These are phyloP conservation scores for Cynopterus brachyotis DNA, from an alignment of 2,113 vertebrate genomes.

Conservation along the genomic window DNA sequence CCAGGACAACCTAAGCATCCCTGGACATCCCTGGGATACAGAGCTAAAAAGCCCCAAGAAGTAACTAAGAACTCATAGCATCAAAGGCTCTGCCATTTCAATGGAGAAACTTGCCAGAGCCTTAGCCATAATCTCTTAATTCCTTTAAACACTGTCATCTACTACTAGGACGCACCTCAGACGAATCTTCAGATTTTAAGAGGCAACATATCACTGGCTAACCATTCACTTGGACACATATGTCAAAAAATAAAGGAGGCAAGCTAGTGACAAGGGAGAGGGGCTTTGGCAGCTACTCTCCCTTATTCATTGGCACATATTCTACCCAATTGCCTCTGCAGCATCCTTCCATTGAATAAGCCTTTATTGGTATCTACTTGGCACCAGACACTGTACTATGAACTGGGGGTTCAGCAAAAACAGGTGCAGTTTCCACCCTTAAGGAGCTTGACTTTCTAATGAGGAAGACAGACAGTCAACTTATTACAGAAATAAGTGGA, in stretches of 20 bases:
- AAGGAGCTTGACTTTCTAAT: neutral
- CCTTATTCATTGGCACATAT: rapidly evolving
- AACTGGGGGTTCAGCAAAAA: neutral
- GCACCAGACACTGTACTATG: rapidly evolving
- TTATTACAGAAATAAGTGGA: neutral
- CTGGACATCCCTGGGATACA: neutral
- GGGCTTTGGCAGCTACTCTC: neutral
- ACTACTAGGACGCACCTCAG: neutral
- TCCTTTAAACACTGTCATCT: neutral
- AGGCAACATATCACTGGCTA: neutral
- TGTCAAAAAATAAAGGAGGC: neutral
- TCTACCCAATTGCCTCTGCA: too few relatives aligned
- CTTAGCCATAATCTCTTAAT: neutral
- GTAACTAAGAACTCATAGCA: neutral
- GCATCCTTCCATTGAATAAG: neutral
- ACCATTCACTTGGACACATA: neutral
- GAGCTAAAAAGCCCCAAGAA: neutral
- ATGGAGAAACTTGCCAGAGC: neutral
- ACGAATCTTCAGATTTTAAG: neutral
- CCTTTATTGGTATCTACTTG: neutral
- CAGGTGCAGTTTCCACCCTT: neutral
- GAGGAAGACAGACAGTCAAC: neutral
- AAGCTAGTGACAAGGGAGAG: neutral
- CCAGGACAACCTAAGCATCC: neutral
- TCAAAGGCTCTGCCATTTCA: neutral